These are phyloP conservation scores for Chironomus tepperi DNA, from an alignment of 1,140 invertebrate genomes.

Conservation along the genomic window DNA sequence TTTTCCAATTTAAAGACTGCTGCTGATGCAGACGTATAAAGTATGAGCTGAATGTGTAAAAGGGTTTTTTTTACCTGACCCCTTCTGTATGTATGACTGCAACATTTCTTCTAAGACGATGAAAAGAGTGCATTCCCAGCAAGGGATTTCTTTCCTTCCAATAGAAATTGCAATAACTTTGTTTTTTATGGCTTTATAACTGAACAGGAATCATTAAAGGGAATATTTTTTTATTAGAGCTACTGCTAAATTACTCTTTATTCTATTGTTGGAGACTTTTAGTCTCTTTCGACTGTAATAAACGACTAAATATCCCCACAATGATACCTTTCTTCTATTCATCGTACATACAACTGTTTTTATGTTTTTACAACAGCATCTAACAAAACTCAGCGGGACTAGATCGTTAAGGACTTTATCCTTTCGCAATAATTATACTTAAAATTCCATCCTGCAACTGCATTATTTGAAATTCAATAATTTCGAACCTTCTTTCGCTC, in stretches of 20 bases:
- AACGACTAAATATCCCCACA: conserved; percentile 7
- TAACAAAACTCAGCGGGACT: background rate
- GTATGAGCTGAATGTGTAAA: conserved; percentile 1
- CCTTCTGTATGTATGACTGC: background rate
- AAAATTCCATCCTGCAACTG: background rate
- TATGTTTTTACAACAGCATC: background rate
- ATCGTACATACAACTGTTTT: background rate
- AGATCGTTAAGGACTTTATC: background rate
- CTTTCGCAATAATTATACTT: background rate
- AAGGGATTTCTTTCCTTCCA: background rate
- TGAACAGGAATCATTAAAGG: conserved; percentile 4
- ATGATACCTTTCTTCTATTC: conserved; percentile 2
- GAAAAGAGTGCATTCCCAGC: conserved; percentile 16
- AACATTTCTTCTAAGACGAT: background rate
- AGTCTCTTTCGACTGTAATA: background rate
- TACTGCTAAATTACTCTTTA: background rate
- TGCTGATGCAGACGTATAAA: background rate
- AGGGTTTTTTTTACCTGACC: conserved; percentile 19
- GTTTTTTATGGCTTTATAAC: conserved; percentile 22
- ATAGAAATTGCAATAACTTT: conserved; percentile 24
- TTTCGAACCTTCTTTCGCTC: background rate
- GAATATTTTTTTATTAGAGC: conserved; percentile 13
- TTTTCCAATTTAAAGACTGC: conserved; percentile 12
- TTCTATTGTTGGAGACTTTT: conserved; percentile 4
- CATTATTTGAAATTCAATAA: background rate